Conservation (phyloP, 2,888 invertebrate genomes). For the Callinectes sapidus region DNA sequence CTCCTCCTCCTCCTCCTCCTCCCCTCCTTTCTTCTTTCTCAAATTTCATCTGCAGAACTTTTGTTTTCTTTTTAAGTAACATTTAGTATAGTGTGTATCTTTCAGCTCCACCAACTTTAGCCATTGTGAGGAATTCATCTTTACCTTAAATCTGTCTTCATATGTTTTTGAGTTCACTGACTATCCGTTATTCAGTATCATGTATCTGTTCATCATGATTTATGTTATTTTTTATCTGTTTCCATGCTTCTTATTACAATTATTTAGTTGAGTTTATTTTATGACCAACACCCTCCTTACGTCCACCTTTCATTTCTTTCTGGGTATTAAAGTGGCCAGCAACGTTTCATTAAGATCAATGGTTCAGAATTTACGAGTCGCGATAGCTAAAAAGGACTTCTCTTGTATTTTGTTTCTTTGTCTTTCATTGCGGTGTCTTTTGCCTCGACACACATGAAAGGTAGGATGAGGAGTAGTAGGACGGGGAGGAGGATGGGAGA, state of each 20-base stretch:
- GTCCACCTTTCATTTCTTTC: not conserved
- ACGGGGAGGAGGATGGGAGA: not conserved
- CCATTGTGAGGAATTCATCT: too few relatives aligned
- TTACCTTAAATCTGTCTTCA: too few relatives aligned
- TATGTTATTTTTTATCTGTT: not conserved
- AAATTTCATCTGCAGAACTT: not conserved
- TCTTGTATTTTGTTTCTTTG: not conserved
- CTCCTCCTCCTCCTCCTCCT: not conserved
- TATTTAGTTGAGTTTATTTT: not conserved
- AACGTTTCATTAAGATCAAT: constrained; percentile 27
- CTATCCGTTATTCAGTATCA: not conserved
- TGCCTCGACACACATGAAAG: not conserved
- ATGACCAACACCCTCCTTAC: not conserved
- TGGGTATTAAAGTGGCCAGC: not conserved
- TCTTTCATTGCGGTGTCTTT: not conserved
- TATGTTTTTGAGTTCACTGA: not conserved
- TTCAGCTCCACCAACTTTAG: too few relatives aligned
- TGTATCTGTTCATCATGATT: not conserved
- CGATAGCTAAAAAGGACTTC: not conserved
- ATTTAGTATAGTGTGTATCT: too few relatives aligned
- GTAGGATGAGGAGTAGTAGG: not conserved
- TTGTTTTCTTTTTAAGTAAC: too few relatives aligned
- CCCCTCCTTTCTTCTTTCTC: not conserved
- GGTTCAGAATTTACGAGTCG: not conserved
- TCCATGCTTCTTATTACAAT: not conserved